Conservation (phyloP, 2,797 vertebrate species). For the Malurus leucopterus region DNA sequence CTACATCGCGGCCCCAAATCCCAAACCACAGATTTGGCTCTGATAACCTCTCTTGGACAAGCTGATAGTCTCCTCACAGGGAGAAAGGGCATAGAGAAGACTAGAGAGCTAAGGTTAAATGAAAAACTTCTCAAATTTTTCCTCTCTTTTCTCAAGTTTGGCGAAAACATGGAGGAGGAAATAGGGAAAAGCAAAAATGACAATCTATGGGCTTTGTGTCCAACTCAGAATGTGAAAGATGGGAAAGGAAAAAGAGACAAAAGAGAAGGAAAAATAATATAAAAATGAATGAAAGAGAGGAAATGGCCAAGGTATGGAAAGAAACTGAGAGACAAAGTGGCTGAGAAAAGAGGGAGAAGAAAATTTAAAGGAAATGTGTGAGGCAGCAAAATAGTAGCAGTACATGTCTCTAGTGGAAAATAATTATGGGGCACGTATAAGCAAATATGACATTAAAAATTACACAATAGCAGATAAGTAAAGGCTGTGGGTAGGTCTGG, state of each 20-base stretch:
- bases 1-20: accelerated
- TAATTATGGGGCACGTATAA: slow-evolving; percentile 16
- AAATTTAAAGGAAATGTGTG: not conserved
- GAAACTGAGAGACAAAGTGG: not conserved
- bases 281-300: slow-evolving; percentile 8
- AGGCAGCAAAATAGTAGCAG: slow-evolving; percentile 7
- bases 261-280: not conserved
- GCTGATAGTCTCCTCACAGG: not conserved
- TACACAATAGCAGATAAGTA: slow-evolving; percentile 32
- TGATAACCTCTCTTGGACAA: not conserved
- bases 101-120: not conserved
- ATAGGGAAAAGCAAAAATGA: not conserved
- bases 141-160: not conserved
- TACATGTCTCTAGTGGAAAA: slow-evolving; percentile 36
- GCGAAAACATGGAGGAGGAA: not conserved
- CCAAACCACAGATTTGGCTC: not conserved
- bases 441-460: slow-evolving; percentile 48
- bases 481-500: slow-evolving; percentile 24
- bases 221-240: not conserved
- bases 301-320: not conserved
- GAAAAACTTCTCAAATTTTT: not conserved
- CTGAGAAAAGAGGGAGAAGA: slow-evolving; percentile 15
- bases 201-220: not conserved
- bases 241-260: slow-evolving; percentile 1
- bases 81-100: not conserved